Evolutionary conservation across 2,888 invertebrate species (phyloP), one percentile per base, ranked within the genome.

Genomic region (Luffia ferchaultella): DNA sequence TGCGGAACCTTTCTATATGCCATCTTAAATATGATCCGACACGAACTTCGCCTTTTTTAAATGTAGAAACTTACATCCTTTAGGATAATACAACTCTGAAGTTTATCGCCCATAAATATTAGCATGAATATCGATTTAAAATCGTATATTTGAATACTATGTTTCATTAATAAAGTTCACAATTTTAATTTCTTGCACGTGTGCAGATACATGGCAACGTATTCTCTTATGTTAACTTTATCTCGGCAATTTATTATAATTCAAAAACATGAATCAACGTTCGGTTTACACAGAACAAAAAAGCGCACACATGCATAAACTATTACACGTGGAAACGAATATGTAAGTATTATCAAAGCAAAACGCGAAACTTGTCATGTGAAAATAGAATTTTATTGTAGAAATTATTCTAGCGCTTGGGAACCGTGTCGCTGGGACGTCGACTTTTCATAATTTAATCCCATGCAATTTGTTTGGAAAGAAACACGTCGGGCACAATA

Each of bases 271-370:
- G 12, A 30, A 30, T 30, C 30, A 30, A 12, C 30, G 30, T 12
- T 7, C 30, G 30, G 12, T 12, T 12, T 3, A 30, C 30, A 30
- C 30, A 30, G 5, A 30, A 12, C n/a, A 30, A 30, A 30, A 30
- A 30, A 12, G 30, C 12, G 30, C 3, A 3, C 12, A 12, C 30
- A 12, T 30, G 5, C 3, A 30, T 30, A 30, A 7, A 30, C 30
- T 54, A 53, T 52, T 56, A 52, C 48, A n/a, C n/a, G n/a, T n/a
- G 46, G 47, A 30, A 12, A 12, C 30, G 3, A 30, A 30, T 30
- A 30, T 7, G n/a, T n/a, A n/a, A n/a, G n/a, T n/a, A 30, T 12
- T 30, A 30, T 30, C 30, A 7, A 30, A 3, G 30, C 30, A 3
- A 30, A 12, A 3, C 12, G n/a, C n/a, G n/a, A n/a, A n/a, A n/a